Evolutionary conservation across 2,888 invertebrate genomes (phyloP).

Genomic region (Meteorus cinctellus): DNA sequence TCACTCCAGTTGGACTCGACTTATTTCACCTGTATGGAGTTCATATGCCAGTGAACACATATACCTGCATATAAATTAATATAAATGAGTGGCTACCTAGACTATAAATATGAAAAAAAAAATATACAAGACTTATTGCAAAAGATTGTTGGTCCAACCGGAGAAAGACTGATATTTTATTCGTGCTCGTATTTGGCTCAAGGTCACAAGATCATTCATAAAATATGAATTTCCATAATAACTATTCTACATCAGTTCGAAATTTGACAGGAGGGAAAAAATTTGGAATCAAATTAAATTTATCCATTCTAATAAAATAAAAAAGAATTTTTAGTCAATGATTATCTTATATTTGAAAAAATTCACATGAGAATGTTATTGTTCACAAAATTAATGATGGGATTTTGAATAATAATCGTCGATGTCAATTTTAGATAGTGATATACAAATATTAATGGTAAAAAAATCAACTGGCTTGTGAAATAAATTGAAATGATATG

Average conservation of each 20-base stretch:
- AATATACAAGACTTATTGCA: slow-evolving; percentile 24
- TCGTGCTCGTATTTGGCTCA: slow-evolving; percentile 61
- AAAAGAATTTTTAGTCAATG: no score
- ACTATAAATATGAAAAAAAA: slow-evolving; percentile 1
- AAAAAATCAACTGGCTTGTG: no score
- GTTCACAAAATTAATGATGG: no score
- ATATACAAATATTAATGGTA: no score
- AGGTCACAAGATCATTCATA: slow-evolving; percentile 62
- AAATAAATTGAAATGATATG: no score
- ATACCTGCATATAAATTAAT: background rate
- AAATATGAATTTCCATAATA: slow-evolving; percentile 20
- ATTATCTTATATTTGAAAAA: no score
- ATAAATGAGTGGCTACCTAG: background rate
- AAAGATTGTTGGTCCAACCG: slow-evolving; percentile 20
- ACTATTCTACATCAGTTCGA: background rate
- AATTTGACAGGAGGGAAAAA: background rate
- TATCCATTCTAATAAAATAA: no score
- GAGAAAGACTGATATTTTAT: slow-evolving; percentile 26
- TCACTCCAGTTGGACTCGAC: slow-evolving; percentile 6
- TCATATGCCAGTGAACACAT: background rate
- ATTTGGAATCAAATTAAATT: background rate
- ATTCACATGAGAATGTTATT: no score
- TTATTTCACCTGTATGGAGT: background rate
- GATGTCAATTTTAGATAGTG: no score
- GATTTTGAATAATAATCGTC: no score